Percentiles rank a stretch among this genome's conserved stretches.
Conservation (phyloP, 1,140 invertebrate genomes). For the Solenopsis invicta region DNA sequence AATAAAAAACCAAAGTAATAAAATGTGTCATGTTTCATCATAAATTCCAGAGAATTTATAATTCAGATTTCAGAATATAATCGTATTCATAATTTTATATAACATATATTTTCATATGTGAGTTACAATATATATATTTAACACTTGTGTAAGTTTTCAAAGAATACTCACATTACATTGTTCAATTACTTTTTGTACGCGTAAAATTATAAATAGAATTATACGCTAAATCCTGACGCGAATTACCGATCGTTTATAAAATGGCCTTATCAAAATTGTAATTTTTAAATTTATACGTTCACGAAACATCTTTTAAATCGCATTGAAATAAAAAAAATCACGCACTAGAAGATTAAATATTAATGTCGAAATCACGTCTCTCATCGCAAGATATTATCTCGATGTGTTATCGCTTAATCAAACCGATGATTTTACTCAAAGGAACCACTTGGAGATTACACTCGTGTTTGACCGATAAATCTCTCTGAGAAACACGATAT, state of each 20-base stretch:
- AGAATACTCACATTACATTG: not conserved
- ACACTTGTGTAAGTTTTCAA: not conserved
- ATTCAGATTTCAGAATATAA: not conserved
- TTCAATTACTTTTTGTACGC: not conserved
- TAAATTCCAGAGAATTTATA: not conserved
- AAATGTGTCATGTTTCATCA: not conserved
- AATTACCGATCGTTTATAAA: not conserved
- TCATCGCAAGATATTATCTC: slow-evolving; percentile 6
- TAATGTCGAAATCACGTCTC: not conserved
- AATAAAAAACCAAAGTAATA: not conserved
- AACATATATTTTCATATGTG: not conserved
- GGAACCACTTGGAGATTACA: slow-evolving; percentile 18
- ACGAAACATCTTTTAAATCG: slow-evolving; percentile 16
- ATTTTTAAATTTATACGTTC: not conserved
- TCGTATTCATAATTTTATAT: slow-evolving; percentile 8
- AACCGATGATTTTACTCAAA: not conserved
- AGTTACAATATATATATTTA: not conserved
- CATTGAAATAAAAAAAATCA: slow-evolving; percentile 4
- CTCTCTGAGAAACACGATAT: slow-evolving; percentile 16
- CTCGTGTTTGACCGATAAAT: not conserved
- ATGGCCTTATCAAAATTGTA: not conserved
- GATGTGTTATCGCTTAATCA: not conserved
- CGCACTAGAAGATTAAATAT: not conserved
- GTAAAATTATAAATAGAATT: slow-evolving; percentile 2
- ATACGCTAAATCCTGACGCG: not conserved